Conservation (phyloP, 2,888 invertebrate genomes). For the Polietes domitor region DNA sequence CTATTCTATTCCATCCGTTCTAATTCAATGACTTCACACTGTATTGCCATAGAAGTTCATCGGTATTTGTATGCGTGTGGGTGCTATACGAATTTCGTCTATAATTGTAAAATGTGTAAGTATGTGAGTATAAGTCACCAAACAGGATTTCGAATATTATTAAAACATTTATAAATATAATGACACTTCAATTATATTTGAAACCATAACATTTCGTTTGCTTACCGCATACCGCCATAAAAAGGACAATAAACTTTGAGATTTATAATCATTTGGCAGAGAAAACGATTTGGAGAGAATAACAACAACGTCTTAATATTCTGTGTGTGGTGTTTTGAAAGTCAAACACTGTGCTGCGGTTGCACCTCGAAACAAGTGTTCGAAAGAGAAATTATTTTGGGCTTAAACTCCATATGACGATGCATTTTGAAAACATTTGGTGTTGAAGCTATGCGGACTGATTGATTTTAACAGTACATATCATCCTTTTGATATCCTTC, state of each 20-base stretch:
- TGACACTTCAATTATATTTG: slow-evolving; percentile 57
- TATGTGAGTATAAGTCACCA: neutral
- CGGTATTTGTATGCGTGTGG: neutral
- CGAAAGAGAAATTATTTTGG: no score
- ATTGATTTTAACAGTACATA: no score
- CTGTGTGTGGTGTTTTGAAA: no score
- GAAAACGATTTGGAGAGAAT: no score
- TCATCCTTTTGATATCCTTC: no score
- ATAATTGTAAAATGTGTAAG: slow-evolving; percentile 5
- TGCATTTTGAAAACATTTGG: no score
- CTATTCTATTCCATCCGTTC: no score
- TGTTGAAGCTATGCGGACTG: no score
- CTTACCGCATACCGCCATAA: slow-evolving; percentile 29
- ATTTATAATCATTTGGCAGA: slow-evolving; percentile 26
- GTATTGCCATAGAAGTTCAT: neutral
- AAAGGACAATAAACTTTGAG: slow-evolving; percentile 53
- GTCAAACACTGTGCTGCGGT: no score
- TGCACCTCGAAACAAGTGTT: no score
- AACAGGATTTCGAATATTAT: slow-evolving; percentile 25
- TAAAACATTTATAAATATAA: slow-evolving; percentile 60
- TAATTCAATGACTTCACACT: neutral
- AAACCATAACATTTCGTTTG: neutral
- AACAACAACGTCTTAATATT: no score
- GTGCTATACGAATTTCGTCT: neutral
- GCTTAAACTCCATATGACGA: no score